Evolutionary conservation across 2,797 vertebrate species (phyloP), one percentile per base, ranked within the genome.

Genomic region (Chrysolophus pictus): DNA sequence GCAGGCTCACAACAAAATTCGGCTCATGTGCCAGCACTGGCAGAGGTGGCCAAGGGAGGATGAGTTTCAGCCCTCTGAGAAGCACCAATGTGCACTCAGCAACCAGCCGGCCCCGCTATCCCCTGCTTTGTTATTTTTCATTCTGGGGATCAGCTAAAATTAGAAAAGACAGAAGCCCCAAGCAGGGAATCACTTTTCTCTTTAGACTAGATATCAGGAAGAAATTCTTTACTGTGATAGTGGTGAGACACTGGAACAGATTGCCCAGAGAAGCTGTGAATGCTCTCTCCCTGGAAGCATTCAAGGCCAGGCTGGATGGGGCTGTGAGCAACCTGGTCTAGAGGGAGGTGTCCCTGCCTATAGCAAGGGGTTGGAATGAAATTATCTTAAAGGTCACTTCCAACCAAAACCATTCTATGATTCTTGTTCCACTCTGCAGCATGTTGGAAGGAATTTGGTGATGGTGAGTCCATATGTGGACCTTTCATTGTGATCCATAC

Each of bases 11-110:
- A 68, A 90, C n/a, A 63, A 83, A 82, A 80, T 31, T 35, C 62
- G 62, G 41, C 47, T 69, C 62, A 28, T 65, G 29, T 46, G 39
- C 63, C 49, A 83, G 76, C 56, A 46, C 44, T 59, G 70, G 62
- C 60, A 60, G 41, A 74, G 59, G 44, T 41, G 55, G 46, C 29
- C 39, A 85, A 93, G 49, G n/a, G 33, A 91, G 47, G 72, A 83
- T 39, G 64, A 35, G 19, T 80, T 96, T 83, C 72, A 90, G 24
- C 35, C n/a, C 47, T 82, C 70, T 33, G 78, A 88, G 71, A 87
- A 75, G 28, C 29, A 64, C 35, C 22, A 6, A 6, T 31, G 1
- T 55, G 65, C 26, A 47, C 23, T 67, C 35, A n/a, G 63, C 44
- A 37, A 67, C 55, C n/a, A 75, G 56, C 18, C 22, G 51, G 51